Conservation (phyloP, 2,888 invertebrate species). For the Ormyrus pomaceus region DNA sequence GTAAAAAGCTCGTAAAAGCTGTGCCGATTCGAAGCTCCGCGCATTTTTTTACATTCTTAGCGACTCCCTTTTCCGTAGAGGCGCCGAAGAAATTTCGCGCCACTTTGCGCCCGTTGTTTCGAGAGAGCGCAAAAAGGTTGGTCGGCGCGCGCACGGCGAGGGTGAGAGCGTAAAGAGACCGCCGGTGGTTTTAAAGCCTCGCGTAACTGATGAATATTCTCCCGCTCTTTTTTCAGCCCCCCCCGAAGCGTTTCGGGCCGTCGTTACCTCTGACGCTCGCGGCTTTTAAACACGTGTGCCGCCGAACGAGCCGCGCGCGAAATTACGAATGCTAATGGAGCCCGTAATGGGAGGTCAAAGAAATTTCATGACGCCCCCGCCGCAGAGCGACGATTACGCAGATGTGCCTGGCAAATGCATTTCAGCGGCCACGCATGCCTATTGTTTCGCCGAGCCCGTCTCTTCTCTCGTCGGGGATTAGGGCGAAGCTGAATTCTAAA, state of each 20-base stretch:
- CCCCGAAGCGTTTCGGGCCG: constrained; percentile 30
- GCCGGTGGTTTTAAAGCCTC: constrained; percentile 49
- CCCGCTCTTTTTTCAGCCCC: not conserved
- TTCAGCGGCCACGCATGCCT: constrained; percentile 29
- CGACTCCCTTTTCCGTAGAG: not conserved
- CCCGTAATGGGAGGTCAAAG: constrained; percentile 56
- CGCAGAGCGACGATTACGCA: constrained; percentile 45
- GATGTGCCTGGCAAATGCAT: constrained; percentile 46
- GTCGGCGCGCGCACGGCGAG: not conserved
- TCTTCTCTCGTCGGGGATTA: not conserved
- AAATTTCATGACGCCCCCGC: constrained; percentile 38
- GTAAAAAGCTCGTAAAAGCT: constrained; percentile 39
- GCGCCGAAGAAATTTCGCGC: constrained; percentile 1
- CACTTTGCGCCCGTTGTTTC: constrained; percentile 15
- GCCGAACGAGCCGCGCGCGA: constrained; percentile 43
- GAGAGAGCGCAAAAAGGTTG: constrained; percentile 16
- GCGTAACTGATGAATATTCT: constrained; percentile 53
- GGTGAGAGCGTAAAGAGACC: constrained; percentile 36
- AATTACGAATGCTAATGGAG: constrained; percentile 58
- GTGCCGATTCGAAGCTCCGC: constrained; percentile 11
- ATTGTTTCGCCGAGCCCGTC: constrained; percentile 21
- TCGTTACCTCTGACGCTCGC: constrained; percentile 20
- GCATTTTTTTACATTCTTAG: not conserved
- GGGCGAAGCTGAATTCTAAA: constrained; percentile 18
- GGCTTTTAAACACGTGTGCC: constrained; percentile 12